Base-by-base conservation (phyloP, 2,888 invertebrate genomes). In the Synanthedon andrenaeformis region DNA sequence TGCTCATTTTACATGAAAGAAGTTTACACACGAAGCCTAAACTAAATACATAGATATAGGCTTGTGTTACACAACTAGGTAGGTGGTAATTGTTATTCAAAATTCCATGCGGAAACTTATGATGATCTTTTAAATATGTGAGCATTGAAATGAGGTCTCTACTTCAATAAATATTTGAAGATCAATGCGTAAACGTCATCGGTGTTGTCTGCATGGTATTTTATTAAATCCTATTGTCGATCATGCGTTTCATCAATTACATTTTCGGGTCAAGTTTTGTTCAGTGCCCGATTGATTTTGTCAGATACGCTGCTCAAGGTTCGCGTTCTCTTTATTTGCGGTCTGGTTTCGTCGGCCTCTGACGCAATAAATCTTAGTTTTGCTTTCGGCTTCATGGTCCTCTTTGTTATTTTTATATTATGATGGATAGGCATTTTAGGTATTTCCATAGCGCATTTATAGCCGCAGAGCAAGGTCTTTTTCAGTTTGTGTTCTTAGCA, bases 261-360 rank as follows among this genome's bases (percentile, higher is more conserved):
- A 74, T 69, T 83, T 81, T 82, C 83, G 79, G 85, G 83, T 86
- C 84, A 85, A 84, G 84, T 80, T 82, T 84, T 80, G 79, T 76
- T 73, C 72, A 63, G 72, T 80, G 79, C 77, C 80, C 82, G 85
- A 85, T 86, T 81, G 85, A 86, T 87, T 87, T 86, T 84, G 84
- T 84, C 84, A 84, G 87, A 85, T 84, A 84, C 79, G 69, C 72
- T 73, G 72, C 75, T 85, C 87, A 87, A 87, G 87, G 87, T 84
- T 72, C 73, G 76, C 82, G 79, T 82, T 86, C 85, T 87, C 86
- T 85, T 86, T 87, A 84, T 83, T 84, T 81, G 85, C 84, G 80
- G 81, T 85, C 82, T 83, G 71, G 82, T 85, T 85, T 81, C 77
- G 82, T 72, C 74, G 84, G 80, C 78, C 85, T 83, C 81, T 84